These are phyloP conservation scores for Ctenochaetus hawaiiensis DNA, from an alignment of 2,797 vertebrate genomes.

Conservation along the genomic window DNA sequence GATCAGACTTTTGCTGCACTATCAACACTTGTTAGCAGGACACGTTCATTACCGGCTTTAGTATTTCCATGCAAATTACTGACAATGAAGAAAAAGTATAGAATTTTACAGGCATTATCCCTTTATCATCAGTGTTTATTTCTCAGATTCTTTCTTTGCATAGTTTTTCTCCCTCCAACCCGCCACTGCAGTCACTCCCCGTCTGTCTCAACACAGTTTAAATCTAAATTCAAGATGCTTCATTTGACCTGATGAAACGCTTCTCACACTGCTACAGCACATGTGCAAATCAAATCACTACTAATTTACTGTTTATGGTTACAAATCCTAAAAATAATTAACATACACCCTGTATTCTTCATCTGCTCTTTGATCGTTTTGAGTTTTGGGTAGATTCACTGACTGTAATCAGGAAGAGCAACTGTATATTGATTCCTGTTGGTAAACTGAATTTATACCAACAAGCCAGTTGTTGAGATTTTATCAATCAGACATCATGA, in stretches of 20 bases:
- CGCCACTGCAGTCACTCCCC: not conserved
- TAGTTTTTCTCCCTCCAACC: not conserved
- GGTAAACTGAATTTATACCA: not conserved
- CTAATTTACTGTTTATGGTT: not conserved
- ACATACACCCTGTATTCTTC: not conserved
- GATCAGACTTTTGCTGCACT: not conserved
- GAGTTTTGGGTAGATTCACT: slow-evolving; percentile 1
- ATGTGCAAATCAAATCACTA: slow-evolving; percentile 24
- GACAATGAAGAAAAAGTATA: not conserved
- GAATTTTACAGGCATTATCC: not conserved
- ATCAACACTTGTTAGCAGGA: not conserved
- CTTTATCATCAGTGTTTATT: not conserved
- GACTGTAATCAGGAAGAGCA: slow-evolving; percentile 10
- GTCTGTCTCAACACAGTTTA: slow-evolving; percentile 12
- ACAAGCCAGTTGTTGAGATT: slow-evolving; percentile 20
- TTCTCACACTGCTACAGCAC: slow-evolving; percentile 8
- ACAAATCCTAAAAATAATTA: slow-evolving; percentile 4
- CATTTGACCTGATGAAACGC: slow-evolving; percentile 24
- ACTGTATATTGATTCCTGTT: slow-evolving; percentile 25
- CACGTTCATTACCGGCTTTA: not conserved
- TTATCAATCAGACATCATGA: slow-evolving; percentile 30
- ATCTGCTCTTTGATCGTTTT: not conserved
- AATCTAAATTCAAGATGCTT: slow-evolving; percentile 12
- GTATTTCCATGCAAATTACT: not conserved
- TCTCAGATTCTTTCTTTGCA: not conserved